Evolutionary conservation across 2,888 invertebrate species (phyloP), one percentile per base, ranked within the genome.

Genomic region (Drosophila cognata): DNA sequence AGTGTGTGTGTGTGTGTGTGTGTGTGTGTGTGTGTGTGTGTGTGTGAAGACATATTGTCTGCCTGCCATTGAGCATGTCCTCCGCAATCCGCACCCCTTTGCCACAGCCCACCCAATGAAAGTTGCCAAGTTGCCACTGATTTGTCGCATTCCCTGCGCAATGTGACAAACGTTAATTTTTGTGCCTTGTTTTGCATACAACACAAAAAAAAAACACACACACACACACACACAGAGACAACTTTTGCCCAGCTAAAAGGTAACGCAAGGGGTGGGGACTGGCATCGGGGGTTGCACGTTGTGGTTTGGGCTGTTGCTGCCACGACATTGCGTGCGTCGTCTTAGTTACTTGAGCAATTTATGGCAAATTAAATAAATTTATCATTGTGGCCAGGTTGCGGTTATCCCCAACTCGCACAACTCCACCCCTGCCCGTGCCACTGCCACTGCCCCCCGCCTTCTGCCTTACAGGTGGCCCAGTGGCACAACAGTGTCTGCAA

Each of bases 351-450:
- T 69, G 41, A 82, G 82, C 86, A 88, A 88, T 91, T 90, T 84
- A 91, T 88, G 88, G 83, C 79, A 84, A 90, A 90, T 87, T 90
- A 89, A 89, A 90, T 87, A 91, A 89, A 91, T 91, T 90, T 90
- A 89, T 91, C 89, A 88, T 91, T 87, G 84, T 79, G 83, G 74
- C 74, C 82, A 81, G 68, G 80, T 58, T 74, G 74, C 46, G 65
- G 77, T 61, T 50, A 13, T 18, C 62, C 51, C 43, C 41, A 18
- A 7, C 31, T 29, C 10, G 28, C 43, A 8, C 33, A 10, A 4
- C 38, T 18, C 6, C 4, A 21, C 6, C 10, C 11, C 35, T 0
- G 55, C 21, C 5, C 5, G 0, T 13, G 1, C 41, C 35, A 6
- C 5, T 8, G 11, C 18, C 10, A 2, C 35, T 1, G 55, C 21